Evolutionary conservation across 2,113 vertebrate species (phyloP).

Genomic region (Cebus imitator): DNA sequence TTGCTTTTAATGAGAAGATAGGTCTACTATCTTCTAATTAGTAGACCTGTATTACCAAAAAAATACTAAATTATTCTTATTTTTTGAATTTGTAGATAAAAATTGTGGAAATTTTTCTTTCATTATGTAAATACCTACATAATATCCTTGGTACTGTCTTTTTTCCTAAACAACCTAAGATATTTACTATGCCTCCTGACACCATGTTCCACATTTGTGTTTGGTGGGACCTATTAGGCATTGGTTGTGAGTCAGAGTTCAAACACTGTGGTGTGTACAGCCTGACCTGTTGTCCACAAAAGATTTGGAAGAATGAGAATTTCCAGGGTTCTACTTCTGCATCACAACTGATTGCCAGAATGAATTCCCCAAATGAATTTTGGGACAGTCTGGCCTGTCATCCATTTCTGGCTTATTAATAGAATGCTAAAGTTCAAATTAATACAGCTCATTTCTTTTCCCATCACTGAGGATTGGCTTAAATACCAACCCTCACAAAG

Average conservation of each 20-base stretch:
- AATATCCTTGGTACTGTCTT: neutral
- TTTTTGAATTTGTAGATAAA: neutral
- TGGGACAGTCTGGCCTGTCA: neutral
- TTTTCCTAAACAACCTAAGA: neutral
- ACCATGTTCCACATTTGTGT: neutral
- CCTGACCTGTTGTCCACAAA: neutral
- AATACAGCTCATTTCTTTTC: neutral
- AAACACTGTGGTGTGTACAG: neutral
- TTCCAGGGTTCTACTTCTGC: neutral
- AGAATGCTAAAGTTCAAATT: neutral
- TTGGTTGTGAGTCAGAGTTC: neutral
- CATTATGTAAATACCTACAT: neutral
- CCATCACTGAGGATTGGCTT: neutral
- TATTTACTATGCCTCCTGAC: neutral
- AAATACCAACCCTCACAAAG: neutral
- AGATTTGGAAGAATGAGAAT: neutral
- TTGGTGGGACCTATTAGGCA: neutral
- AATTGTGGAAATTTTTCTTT: neutral
- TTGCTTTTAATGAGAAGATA: neutral
- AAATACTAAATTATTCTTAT: neutral
- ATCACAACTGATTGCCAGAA: neutral
- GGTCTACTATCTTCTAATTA: neutral
- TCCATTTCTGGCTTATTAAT: neutral
- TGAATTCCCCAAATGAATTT: neutral
- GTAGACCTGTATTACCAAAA: neutral